Evolutionary conservation across 2,113 vertebrate genomes (phyloP).

Genomic region (Rhinopomastus cyanomelas): DNA sequence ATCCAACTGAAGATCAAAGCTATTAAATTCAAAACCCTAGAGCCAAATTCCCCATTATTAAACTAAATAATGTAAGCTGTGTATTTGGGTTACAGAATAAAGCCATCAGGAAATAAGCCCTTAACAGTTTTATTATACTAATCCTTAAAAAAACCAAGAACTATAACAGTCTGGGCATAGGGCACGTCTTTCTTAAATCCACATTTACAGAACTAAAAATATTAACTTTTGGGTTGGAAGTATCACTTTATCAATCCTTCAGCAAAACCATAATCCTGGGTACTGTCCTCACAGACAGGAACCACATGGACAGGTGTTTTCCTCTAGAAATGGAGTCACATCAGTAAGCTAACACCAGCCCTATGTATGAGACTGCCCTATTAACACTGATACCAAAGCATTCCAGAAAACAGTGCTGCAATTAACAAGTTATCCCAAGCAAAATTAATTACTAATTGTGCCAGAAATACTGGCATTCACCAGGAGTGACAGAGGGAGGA

Average conservation of each 20-base stretch:
- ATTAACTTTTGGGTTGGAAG: not conserved
- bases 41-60: constrained; percentile 14
- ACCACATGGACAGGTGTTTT: not conserved
- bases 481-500: not conserved
- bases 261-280: not conserved
- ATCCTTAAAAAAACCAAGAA: not conserved
- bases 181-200: not conserved
- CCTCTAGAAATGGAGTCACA: not conserved
- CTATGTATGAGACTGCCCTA: not conserved
- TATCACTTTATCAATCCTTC: not conserved
- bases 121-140: not conserved
- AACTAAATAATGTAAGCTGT: not conserved
- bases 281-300: not conserved
- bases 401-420: not conserved
- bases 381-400: not conserved
- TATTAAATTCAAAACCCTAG: not conserved
- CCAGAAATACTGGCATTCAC: not conserved
- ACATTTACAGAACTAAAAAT: not conserved
- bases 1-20: not conserved
- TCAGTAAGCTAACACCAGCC: not conserved
- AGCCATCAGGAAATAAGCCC: not conserved
- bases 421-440: not conserved
- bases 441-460: not conserved
- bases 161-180: not conserved
- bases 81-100: not conserved